Evolutionary conservation across 2,888 invertebrate genomes (phyloP), one percentile per base, ranked within the genome.

Genomic region (Syrphus vitripennis): DNA sequence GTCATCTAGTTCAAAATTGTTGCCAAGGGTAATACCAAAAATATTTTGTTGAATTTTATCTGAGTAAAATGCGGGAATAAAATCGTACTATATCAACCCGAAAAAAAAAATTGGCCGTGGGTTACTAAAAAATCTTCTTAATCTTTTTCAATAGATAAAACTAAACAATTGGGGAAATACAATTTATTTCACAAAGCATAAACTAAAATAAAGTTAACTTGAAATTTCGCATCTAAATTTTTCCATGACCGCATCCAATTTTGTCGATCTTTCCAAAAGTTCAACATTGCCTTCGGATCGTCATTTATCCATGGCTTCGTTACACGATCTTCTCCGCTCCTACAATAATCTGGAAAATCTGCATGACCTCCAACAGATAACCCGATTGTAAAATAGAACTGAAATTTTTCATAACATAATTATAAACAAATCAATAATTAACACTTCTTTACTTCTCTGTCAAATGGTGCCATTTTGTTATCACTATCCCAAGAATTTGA

Each of bases 351-450:
- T 0, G 95, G 94, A 90, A 97, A 97, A 90, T 95, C 95, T 40
- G 94, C 93, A 16, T 95, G 92, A 0, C 97, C 97, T 0, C 97
- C 97, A 53, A 96, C 96, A 34, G 96, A 95, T 6, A 97, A 93
- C 0, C 97, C 97, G 78, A 97, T 90, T 2, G 95, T 94, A 6
- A 97, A 91, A 91, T 95, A 96, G 93, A 97, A 97, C 96, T 97
- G 92, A 55, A 91, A 80, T 40, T 40, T 1, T n/a, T 31, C 0
- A 5, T 5, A 31, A 29, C 10, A 10, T 19, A 19, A 7, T 40
- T 10, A 24, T 26, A n/a, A 10, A 10, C 2, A 16, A 16, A 6
- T 42, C 9, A 40, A 9, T 0, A 12, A 34, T 14, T 4, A 14
- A 26, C 12, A 6, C 4, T 0, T 19, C 71, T 87, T 89, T 63